Evolutionary conservation across 1,140 invertebrate genomes (phyloP).

Genomic region (Apis laboriosa): DNA sequence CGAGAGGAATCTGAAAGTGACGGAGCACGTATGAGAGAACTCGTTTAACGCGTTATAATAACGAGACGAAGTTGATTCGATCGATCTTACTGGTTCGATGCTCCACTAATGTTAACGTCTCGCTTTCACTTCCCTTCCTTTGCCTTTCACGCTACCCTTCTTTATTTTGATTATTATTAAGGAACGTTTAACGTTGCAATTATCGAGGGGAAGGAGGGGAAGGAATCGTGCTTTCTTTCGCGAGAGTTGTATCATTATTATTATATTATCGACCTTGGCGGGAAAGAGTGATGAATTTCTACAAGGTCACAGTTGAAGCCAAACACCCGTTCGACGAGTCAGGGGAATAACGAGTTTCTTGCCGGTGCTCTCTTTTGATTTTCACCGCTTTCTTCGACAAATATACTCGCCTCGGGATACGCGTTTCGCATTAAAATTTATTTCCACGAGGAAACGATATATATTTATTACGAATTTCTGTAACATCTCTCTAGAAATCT

Average conservation of each 20-base stretch:
- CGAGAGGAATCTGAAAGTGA: conserved; percentile 71
- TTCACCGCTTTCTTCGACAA: conserved; percentile 71
- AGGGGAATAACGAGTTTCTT: conserved; percentile 66
- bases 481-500: too few species aligned
- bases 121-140: conserved; percentile 71
- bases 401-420: background rate
- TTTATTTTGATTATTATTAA: background rate
- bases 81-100: conserved; percentile 49
- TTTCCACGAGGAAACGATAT: too few species aligned
- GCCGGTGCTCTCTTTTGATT: conserved; percentile 52
- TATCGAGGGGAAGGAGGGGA: too few species aligned
- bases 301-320: conserved; percentile 37
- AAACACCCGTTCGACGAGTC: conserved; percentile 10
- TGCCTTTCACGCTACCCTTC: background rate
- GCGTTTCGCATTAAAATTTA: background rate
- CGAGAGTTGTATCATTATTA: background rate
- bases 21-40: conserved; percentile 13
- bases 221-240: background rate
- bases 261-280: conserved; percentile 16
- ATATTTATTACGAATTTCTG: too few species aligned
- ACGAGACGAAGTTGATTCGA: conserved; percentile 43
- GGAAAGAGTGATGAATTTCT: conserved; percentile 19
- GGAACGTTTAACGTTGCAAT: background rate
- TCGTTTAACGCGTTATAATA: conserved; percentile 39
- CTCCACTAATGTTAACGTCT: conserved; percentile 63